Base-by-base conservation (phyloP, 2,888 invertebrate genomes). In the Antheraea assamensis region DNA sequence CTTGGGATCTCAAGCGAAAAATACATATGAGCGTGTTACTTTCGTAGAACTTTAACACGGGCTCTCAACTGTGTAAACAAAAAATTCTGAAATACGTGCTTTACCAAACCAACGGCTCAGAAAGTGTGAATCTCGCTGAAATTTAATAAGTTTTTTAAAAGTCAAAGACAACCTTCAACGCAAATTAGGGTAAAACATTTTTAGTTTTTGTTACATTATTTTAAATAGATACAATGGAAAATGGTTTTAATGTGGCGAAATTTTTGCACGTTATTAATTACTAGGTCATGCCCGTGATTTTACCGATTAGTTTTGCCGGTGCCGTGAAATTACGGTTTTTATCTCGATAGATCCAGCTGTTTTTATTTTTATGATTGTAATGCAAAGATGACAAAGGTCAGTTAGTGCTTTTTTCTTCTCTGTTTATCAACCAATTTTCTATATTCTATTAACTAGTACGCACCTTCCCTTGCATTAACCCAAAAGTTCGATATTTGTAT, bases 31-130 rank as follows among this genome's bases (percentile, higher is more conserved):
- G 61, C 4, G 61, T 61, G 61, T 61, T 61, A 17, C 61, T 64
- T 30, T 30, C 61, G 27, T 27, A 64, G n/a, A 64, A 64, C 61
- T 64, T 64, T 64, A 64, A 64, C 17, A 30, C 61, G 61, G 30
- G 30, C 27, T 64, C 66, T 66, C 64, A 74, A 24, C 72, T 77
- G 78, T 74, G 66, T 76, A 79, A 81, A 77, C 79, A 77, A 76
- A 77, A 78, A 75, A 80, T 75, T 77, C 70, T 24, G 24, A 31
- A 61, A 52, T 52, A 71, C 71, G 71, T 71, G 71, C 71, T 58
- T 71, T 55, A 35, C 19, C 35, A 35, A 27, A 13, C 30, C 71
- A 35, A 71, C 17, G 76, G 31, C 61, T 76, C 58, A 74, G 71
- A 76, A 80, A 77, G 71, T 73, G 74, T 61, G 35, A 30, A 31